Conservation (phyloP, 64 coral and sea anemone species). For the Dendronephthya gigantea region DNA sequence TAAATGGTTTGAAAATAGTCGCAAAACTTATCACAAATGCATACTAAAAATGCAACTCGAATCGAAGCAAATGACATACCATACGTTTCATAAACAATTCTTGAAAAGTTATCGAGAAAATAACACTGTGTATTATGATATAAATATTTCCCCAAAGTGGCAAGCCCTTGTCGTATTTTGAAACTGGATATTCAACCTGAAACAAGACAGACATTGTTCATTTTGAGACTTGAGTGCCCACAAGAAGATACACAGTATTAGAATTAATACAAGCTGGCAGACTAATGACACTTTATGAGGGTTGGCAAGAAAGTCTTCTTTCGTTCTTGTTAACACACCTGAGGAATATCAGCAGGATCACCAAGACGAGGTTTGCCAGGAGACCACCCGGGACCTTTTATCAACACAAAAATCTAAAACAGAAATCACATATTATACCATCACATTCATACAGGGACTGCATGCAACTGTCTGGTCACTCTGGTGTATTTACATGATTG, state of each 20-base stretch:
- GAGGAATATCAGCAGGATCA: conserved; percentile 61
- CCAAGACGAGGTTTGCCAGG: conserved; percentile 63
- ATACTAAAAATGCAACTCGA: background rate
- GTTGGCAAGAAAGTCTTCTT: background rate
- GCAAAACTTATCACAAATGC: background rate
- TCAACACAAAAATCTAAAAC: conserved; percentile 48
- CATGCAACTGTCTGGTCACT: too few relatives aligned
- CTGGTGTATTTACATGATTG: background rate
- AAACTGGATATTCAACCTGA: conserved; percentile 57
- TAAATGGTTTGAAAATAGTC: too few relatives aligned
- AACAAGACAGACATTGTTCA: too few relatives aligned
- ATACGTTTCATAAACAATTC: conserved; percentile 43
- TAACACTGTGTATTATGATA: conserved; percentile 40
- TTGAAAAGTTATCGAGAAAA: conserved; percentile 44
- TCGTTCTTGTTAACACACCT: conserved; percentile 53
- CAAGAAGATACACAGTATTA: too few relatives aligned
- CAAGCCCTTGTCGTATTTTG: conserved; percentile 49
- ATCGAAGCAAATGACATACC: conserved; percentile 14
- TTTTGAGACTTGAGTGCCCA: too few relatives aligned
- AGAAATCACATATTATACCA: background rate
- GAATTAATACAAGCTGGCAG: too few relatives aligned
- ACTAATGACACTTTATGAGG: too few relatives aligned
- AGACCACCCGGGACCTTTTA: conserved; percentile 82
- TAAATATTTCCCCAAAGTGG: conserved; percentile 43
- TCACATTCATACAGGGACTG: background rate